Base-by-base conservation (phyloP, 1,140 invertebrate species). In the Cherax destructor region DNA sequence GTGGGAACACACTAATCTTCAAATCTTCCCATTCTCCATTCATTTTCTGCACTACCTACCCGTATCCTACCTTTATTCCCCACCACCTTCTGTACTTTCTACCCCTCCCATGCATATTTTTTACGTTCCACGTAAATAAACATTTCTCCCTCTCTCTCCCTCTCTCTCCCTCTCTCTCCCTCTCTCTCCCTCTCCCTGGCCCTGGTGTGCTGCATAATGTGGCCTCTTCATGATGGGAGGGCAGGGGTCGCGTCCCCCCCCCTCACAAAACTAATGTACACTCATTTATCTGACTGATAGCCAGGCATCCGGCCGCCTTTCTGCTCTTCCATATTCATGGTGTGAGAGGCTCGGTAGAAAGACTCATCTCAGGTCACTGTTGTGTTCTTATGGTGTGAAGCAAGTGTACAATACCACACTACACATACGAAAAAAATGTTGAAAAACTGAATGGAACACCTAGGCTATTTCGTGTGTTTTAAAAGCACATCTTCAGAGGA, bases 191-290 rank as follows among this genome's bases (percentile, higher is more conserved):
- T 69, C n/a, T 18, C 65, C 65, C 18, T 21, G 0, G 5, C 65
- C 7, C 65, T 5, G 65, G 56, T 3, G 56, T 59, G 56, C 9
- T 59, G 56, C 56, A 59, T 65, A 18, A 65, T 18, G 16, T 5
- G 6, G 49, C 18, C 6, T 61, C 52, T 83, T 83, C 80, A 83
- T 83, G 52, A 83, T 9, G 80, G 24, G 52, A 61, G 80, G 52
- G 80, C 24, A 59, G 80, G 56, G 80, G 52, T 52, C 50, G 80
- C 24, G 80, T 30, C 50, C 52, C 47, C 47, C 47, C 47, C 80
- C 52, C 52, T 56, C 80, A 83, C 61, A 83, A 81, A 81, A 83
- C 50, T 83, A 83, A 83, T 83, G 80, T 83, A 59, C 18, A 13
- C 52, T 52, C 80, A 83, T 83, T 56, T 83, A 83, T 83, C 80